Conservation (phyloP, 30 jellyfish, hydroid and myxozoan genomes). For the Hydractinia symbiolongicarpus region DNA sequence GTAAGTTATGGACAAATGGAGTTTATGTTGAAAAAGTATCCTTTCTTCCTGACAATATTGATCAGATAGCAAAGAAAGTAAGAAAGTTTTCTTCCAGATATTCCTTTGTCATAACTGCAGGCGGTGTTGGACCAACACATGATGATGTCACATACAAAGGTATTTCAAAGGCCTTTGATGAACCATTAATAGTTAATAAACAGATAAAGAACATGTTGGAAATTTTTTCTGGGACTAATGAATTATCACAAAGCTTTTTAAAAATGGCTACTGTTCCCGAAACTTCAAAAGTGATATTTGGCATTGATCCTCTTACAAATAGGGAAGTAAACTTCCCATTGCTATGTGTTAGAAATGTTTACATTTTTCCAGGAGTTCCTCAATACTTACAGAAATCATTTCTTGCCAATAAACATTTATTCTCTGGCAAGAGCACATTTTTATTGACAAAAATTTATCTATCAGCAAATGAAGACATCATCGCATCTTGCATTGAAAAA, state of each 20-base stretch:
- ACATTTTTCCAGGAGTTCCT: slow-evolving; percentile 88
- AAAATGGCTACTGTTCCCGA: slow-evolving; percentile 69
- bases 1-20: slow-evolving; percentile 78
- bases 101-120: slow-evolving; percentile 59
- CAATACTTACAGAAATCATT: slow-evolving; percentile 60
- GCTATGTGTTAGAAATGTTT: slow-evolving; percentile 47
- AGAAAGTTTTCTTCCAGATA: slow-evolving; percentile 43
- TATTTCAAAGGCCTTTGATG: slow-evolving; percentile 70
- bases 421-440: slow-evolving; percentile 37
- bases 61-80: slow-evolving; percentile 51
- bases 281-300: slow-evolving; percentile 48
- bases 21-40: slow-evolving; percentile 55
- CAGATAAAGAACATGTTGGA: slow-evolving; percentile 29
- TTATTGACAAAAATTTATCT: slow-evolving; percentile 53
- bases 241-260: slow-evolving; percentile 17
- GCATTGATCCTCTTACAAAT: slow-evolving; percentile 24
- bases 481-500: slow-evolving; percentile 47
- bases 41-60: slow-evolving; percentile 54
- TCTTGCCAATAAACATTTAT: slow-evolving; percentile 33
- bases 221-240: slow-evolving; percentile 13
- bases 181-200: slow-evolving; percentile 39
- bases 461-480: slow-evolving; percentile 55
- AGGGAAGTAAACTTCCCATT: slow-evolving; percentile 44
- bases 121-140: slow-evolving; percentile 98
- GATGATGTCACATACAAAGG: slow-evolving; percentile 85